Percentiles rank a stretch among this genome's conserved stretches.
These are phyloP conservation scores for Proterorhinus semilunaris DNA, from an alignment of 2,113 vertebrate species.

Conservation along the genomic window DNA sequence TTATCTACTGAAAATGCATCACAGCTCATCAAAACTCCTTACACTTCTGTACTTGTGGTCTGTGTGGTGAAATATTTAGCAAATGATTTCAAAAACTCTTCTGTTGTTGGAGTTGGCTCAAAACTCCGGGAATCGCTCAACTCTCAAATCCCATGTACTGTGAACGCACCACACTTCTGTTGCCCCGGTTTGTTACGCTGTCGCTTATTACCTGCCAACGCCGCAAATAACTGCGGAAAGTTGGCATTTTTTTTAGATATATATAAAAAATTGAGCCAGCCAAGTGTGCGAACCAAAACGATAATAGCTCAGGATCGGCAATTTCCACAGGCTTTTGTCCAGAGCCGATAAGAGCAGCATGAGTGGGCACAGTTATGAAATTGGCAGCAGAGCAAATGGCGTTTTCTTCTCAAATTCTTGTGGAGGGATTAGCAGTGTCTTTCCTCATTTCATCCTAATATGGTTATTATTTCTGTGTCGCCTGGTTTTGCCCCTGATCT, in stretches of 20 bases:
- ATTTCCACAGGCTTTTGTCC: conserved; percentile 17
- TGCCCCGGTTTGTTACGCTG: conserved; percentile 14
- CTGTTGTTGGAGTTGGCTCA: background rate
- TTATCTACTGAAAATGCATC: no score
- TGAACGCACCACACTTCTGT: background rate
- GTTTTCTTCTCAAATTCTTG: conserved; percentile 3
- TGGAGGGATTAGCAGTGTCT: background rate
- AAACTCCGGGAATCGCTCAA: background rate
- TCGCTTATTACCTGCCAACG: conserved; percentile 27
- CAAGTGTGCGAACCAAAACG: conserved; percentile 7
- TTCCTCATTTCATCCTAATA: background rate
- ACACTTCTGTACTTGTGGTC: background rate
- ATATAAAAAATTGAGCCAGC: background rate
- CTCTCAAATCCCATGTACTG: conserved; percentile 1
- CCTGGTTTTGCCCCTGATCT: background rate
- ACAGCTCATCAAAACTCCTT: background rate
- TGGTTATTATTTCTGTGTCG: background rate
- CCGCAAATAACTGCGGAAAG: conserved; percentile 23
- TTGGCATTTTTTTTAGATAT: conserved; percentile 20
- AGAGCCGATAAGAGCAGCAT: conserved; percentile 9
- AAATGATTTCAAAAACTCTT: background rate
- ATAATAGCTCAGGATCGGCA: conserved; percentile 48
- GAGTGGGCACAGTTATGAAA: conserved; percentile 35
- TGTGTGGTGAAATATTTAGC: background rate
- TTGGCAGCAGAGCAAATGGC: conserved; percentile 32